These are phyloP conservation scores for Gallinago stenura DNA, from an alignment of 2,797 vertebrate species.

Conservation along the genomic window DNA sequence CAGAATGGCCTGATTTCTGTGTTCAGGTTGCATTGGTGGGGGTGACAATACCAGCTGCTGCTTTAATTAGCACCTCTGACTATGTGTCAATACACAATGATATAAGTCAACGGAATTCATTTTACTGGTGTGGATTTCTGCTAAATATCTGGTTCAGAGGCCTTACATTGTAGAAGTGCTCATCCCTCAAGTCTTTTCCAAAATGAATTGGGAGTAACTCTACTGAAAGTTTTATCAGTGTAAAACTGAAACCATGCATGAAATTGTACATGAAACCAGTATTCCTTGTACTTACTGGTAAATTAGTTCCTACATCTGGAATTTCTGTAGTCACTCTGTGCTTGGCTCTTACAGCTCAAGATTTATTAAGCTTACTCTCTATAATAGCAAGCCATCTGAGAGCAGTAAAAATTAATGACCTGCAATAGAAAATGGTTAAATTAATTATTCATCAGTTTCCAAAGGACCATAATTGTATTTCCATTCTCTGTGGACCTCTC, in stretches of 20 bases:
- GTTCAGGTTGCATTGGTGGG: not conserved
- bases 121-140: not conserved
- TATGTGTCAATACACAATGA: no score
- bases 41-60: not conserved
- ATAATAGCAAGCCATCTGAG: not conserved
- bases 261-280: not conserved
- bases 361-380: not conserved
- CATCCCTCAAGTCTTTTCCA: not conserved
- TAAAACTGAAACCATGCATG: not conserved
- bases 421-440: not conserved
- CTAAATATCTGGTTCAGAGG: not conserved
- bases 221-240: not conserved
- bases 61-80: not conserved
- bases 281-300: not conserved
- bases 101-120: not conserved
- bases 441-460: constrained; percentile 47
- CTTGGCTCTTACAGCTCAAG: not conserved
- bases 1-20: not conserved
- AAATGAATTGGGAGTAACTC: not conserved
- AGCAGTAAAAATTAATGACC: constrained; percentile 48
- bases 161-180: not conserved
- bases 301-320: not conserved
- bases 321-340: not conserved
- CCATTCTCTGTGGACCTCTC: not conserved
- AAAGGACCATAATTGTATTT: constrained; percentile 13